phyloP scores from a whole-genome alignment of 1,140 invertebrate genomes.

The Calephelis nemesis region DNA sequence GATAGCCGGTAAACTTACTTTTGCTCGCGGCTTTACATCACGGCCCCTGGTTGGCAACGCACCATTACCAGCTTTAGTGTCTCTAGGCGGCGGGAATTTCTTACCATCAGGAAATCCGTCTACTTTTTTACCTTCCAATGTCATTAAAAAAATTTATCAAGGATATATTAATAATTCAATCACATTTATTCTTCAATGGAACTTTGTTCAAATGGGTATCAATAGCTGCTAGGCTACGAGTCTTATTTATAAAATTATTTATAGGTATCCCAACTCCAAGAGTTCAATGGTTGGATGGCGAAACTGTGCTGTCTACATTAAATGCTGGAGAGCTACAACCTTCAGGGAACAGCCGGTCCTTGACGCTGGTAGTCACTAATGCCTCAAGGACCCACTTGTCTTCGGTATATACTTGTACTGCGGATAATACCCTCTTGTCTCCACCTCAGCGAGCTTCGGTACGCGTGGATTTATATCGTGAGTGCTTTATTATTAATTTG shows the following conservation, averaged over 20 bases:
- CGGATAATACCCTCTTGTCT: conserved; percentile 86
- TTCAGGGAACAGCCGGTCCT: conserved; percentile 52
- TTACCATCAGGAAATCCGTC: too few relatives aligned
- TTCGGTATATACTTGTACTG: conserved; percentile 89
- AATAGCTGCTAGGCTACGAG: too few relatives aligned
- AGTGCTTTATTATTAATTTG: conserved; percentile 58
- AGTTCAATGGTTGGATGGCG: conserved; percentile 92
- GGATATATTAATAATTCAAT: too few relatives aligned
- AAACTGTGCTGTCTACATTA: conserved; percentile 81
- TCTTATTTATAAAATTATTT: conserved; percentile 10
- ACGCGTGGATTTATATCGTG: conserved; percentile 86
- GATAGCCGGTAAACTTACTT: too few relatives aligned
- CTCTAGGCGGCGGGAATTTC: too few relatives aligned
- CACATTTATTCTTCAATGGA: too few relatives aligned
- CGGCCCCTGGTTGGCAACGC: too few relatives aligned
- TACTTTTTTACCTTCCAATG: too few relatives aligned
- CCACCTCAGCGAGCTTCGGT: conserved; percentile 83
- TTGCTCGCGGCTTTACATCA: too few relatives aligned
- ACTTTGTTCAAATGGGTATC: too few relatives aligned
- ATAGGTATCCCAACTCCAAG: conserved; percentile 90
- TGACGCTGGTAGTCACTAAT: conserved; percentile 69
- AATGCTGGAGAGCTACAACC: conserved; percentile 48
- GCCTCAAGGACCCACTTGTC: conserved; percentile 54
- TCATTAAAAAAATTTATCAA: too few relatives aligned
- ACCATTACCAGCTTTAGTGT: too few relatives aligned